phyloP scores from a whole-genome alignment of 2,113 vertebrate species.

The Apteryx owenii region DNA sequence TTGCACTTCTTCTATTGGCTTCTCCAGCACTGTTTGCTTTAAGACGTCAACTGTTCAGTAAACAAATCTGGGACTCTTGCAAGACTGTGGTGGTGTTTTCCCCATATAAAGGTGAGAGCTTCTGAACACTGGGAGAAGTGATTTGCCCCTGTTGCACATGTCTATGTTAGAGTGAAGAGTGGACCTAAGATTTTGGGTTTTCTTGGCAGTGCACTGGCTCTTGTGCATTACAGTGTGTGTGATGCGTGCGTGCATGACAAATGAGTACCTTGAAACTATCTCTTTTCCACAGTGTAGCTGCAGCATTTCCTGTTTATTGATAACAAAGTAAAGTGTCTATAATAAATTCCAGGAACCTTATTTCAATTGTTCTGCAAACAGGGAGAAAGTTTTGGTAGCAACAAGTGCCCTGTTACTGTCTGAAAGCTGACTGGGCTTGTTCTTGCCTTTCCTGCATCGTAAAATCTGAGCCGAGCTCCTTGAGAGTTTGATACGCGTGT shows the following conservation, averaged over 20 bases:
- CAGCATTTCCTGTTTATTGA: background rate
- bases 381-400: background rate
- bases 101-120: background rate
- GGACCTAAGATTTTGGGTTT: background rate
- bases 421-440: background rate
- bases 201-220: background rate
- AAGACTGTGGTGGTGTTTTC: background rate
- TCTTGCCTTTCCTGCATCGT: fast-evolving
- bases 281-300: background rate
- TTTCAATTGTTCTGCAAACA: background rate
- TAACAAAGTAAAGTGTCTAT: background rate
- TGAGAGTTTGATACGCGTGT: background rate
- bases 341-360: background rate
- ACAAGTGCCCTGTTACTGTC: background rate
- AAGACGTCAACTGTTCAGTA: background rate
- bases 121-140: background rate
- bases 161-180: background rate
- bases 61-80: background rate
- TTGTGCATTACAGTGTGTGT: background rate
- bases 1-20: background rate
- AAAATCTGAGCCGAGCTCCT: background rate
- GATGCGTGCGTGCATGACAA: background rate
- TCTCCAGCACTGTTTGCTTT: background rate
- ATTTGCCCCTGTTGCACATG: background rate
- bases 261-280: background rate